Evolutionary conservation across 1,140 invertebrate genomes (phyloP), one percentile per base, ranked within the genome.

Genomic region (Pseudomyrmex dendroicus): DNA sequence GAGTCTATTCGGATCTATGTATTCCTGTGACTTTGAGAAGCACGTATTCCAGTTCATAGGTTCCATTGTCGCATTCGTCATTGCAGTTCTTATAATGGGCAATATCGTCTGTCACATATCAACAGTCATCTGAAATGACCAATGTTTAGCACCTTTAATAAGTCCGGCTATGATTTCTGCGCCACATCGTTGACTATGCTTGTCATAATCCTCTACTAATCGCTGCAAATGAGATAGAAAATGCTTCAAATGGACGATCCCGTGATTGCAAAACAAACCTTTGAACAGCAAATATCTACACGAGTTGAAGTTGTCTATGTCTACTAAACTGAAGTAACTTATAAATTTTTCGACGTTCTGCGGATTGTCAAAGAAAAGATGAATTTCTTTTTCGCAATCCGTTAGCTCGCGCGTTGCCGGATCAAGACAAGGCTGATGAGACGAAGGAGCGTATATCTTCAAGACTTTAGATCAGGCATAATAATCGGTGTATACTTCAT

Each of bases 181-280:
- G 0, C 97, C 98, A 94, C 98, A 98, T 63, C 97, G 95, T 89
- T 99, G 98, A 86, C 94, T 95, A 77, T 96, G 96, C 91, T 98
- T 98, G 64, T 97, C 4, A 35, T 35, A 95, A 64, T 97, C 96
- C 13, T 90, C 90, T 0, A 98, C 96, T 22, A 98, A 93, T 62
- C 94, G 93, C 74, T 96, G 91, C 13, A 98, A 93, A 92, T 97
- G 96, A 0, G 95, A 94, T 44, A 96, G 86, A 67, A 98, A 96
- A 4, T 95, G 90, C 3, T 95, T 91, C 4, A 98, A 87, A 62
- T 97, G 94, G 9, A 93, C 91, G 80, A 96, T 96, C 13, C 97
- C 97, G 94, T 96, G 97, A 85, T 98, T 97, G 2, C 96, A 94
- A 93, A 98, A 98, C 7, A 98, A 85, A 77, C 96, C 96, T 95